Conservation (phyloP, 2,113 vertebrate genomes). For the Semnornis frantzii region DNA sequence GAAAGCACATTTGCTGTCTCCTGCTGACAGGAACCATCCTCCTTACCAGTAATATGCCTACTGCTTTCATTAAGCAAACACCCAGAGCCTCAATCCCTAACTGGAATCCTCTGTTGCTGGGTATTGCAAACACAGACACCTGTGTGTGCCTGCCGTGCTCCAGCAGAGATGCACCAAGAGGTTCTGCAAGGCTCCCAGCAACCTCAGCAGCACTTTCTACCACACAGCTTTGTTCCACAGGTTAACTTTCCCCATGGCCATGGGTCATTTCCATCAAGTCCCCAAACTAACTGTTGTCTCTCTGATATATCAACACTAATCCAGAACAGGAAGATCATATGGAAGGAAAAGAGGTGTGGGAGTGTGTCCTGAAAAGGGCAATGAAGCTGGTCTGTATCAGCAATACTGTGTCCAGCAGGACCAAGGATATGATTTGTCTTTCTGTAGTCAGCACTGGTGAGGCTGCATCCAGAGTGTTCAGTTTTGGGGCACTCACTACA, state of each 20-base stretch:
- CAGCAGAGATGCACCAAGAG: neutral
- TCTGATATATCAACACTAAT: neutral
- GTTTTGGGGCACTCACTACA: too few relatives aligned
- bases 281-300: neutral
- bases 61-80: neutral
- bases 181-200: neutral
- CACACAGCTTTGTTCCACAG: neutral
- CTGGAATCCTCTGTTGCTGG: neutral
- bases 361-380: too few relatives aligned
- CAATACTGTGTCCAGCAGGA: too few relatives aligned
- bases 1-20: neutral
- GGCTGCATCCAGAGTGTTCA: too few relatives aligned
- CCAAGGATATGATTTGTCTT: too few relatives aligned
- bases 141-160: neutral
- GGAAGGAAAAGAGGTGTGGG: too few relatives aligned
- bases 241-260: neutral
- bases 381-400: too few relatives aligned
- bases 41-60: neutral
- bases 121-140: neutral
- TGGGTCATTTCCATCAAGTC: neutral
- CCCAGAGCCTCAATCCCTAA: neutral
- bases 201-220: neutral
- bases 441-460: too few relatives aligned
- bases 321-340: neutral
- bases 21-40: neutral